Base-by-base conservation (phyloP, 2,888 invertebrate species). In the Gastrophysa polygoni region DNA sequence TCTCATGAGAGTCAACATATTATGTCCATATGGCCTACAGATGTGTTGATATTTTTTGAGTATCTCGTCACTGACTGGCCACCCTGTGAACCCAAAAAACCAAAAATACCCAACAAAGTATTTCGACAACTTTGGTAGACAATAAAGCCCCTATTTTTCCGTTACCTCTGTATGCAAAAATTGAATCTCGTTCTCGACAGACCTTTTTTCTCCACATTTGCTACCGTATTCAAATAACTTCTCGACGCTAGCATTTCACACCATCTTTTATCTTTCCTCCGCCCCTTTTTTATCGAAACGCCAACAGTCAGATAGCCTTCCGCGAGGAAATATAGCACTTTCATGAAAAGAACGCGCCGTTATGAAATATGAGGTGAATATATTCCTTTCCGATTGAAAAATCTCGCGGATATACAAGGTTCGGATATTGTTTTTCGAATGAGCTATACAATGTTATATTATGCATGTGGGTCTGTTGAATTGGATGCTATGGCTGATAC, bases 361-460 rank as follows among this genome's bases (percentile, higher is more conserved):
- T 48, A 51, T 57, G 63, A 63, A 59, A 59, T 63, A 63, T 63
- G 63, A 63, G 57, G 59, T 59, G 63, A 50, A 63, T 63, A 63
- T 61, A 52, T 61, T 61, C 51, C 57, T 32, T 61, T 21, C 24
- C 16, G 57, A 61, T 52, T 38, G 57, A 52, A 54, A 59, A 63
- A 63, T 59, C 59, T 43, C 56, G n/a, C 29, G 59, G 28, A 51
- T 54, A 55, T 50, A 59, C 56, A 51, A 56, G 63, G n/a, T n/a
- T 51, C 57, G 51, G 63, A 63, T 63, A 63, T 63, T 59, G 63
- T 51, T 63, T 63, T 63, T 57, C 51, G 51, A 57, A 63, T 63
- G 63, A 59, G 14, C 38, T 38, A 38, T 38, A 11, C 14, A n/a
- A 11, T 32, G 32, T 11, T 32, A 11, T 32, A 32, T 32, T 38